Conservation (phyloP, 2,888 invertebrate genomes). For the Agrotis ipsilon region DNA sequence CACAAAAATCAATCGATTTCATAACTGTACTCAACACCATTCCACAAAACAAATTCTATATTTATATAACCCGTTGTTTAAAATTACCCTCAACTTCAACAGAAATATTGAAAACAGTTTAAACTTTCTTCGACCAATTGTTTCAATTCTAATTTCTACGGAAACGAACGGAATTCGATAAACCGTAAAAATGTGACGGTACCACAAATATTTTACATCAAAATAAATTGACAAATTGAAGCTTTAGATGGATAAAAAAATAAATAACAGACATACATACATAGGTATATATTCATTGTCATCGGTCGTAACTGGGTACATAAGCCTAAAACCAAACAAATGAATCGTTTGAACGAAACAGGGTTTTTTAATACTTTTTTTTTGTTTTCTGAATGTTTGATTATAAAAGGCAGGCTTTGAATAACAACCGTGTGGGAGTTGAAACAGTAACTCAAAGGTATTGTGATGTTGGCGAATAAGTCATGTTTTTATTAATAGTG, state of each 20-base stretch:
- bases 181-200: slow-evolving; percentile 39
- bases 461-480: not conserved
- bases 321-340: slow-evolving; percentile 59
- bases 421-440: slow-evolving; percentile 15
- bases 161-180: slow-evolving; percentile 27
- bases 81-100: slow-evolving; percentile 6
- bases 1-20: not conserved
- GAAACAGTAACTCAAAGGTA: slow-evolving; percentile 38
- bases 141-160: slow-evolving; percentile 8
- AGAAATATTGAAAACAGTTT: slow-evolving; percentile 25
- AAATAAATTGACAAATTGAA: slow-evolving; percentile 52
- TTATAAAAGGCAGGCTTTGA: slow-evolving; percentile 49
- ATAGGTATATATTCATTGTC: slow-evolving; percentile 43
- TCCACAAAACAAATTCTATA: not conserved
- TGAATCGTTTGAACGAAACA: slow-evolving; percentile 51
- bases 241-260: slow-evolving; percentile 33
- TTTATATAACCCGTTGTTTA: slow-evolving; percentile 1
- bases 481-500: not conserved
- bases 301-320: slow-evolving; percentile 30
- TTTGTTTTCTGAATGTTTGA: slow-evolving; percentile 54
- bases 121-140: slow-evolving; percentile 20
- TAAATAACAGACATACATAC: slow-evolving; percentile 4
- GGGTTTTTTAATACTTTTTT: slow-evolving; percentile 45
- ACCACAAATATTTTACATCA: slow-evolving; percentile 40
- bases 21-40: not conserved